A percentile compares a stretch with the other conserved stretches of the same genome.
Conservation (phyloP, 2,888 invertebrate species). For the Agonopterix heracliana region DNA sequence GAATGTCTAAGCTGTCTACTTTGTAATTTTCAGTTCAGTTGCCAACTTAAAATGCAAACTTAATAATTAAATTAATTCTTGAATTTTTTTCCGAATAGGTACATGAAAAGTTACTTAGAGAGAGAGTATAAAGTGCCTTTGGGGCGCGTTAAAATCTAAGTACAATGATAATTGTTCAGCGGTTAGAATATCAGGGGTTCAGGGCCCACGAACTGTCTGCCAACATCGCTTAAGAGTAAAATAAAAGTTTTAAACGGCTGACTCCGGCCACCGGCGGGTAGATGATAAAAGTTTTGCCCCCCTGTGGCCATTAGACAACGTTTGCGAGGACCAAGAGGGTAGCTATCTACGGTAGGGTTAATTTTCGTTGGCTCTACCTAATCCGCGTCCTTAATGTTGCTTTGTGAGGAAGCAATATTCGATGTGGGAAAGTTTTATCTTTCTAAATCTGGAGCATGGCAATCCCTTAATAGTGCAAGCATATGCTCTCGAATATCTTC, state of each 20-base stretch:
- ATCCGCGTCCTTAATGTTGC: not conserved
- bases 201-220: conserved; percentile 15
- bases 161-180: conserved; percentile 14
- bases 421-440: too few species aligned
- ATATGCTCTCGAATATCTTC: too few species aligned
- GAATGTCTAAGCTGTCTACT: too few species aligned
- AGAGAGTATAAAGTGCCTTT: conserved; percentile 6
- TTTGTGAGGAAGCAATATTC: too few species aligned
- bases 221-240: conserved; percentile 33
- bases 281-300: conserved; percentile 48
- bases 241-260: conserved; percentile 43
- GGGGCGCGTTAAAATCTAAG: conserved; percentile 6
- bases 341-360: conserved; percentile 15
- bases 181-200: conserved; percentile 15
- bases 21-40: too few species aligned
- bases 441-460: too few species aligned
- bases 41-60: too few species aligned
- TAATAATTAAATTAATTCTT: too few species aligned
- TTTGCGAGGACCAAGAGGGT: conserved; percentile 27
- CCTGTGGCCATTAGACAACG: conserved; percentile 33
- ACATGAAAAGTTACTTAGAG: conserved; percentile 8
- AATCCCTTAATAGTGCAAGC: too few species aligned
- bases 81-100: not conserved
- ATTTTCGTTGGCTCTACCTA: conserved; percentile 17
- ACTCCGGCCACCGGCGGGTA: conserved; percentile 25